Evolutionary conservation across 2,797 vertebrate genomes (phyloP).

Genomic region (Furcifer pardalis): DNA sequence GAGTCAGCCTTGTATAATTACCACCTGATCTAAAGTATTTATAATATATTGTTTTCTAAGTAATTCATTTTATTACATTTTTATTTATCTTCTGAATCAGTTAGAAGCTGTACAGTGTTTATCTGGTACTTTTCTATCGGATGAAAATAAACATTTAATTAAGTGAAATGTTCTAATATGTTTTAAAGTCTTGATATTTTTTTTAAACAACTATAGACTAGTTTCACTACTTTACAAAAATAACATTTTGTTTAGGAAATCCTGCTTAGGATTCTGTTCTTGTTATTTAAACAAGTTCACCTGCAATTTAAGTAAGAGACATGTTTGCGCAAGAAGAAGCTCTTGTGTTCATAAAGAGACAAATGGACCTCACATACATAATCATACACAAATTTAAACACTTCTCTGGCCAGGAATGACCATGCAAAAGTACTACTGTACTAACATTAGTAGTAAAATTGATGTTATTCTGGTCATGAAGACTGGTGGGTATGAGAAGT

Average conservation of each 20-base stretch:
- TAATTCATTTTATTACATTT: constrained; percentile 61
- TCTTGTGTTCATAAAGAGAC: not conserved
- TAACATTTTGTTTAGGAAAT: not conserved
- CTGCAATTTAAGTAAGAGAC: no score
- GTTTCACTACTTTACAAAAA: not conserved
- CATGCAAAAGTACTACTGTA: not conserved
- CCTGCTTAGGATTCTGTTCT: not conserved
- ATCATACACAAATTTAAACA: not conserved
- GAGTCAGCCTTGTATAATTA: constrained; percentile 51
- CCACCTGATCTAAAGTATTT: constrained; percentile 69
- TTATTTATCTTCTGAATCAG: constrained; percentile 69
- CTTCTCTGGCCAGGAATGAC: not conserved
- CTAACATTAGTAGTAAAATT: no score
- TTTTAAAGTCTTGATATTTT: not conserved
- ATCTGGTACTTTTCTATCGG: constrained; percentile 38
- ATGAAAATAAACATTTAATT: constrained; percentile 38
- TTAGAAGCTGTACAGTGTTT: constrained; percentile 35
- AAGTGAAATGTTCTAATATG: not conserved
- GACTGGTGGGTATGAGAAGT: not conserved
- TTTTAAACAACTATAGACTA: not conserved
- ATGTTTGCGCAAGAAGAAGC: not conserved
- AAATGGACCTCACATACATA: not conserved
- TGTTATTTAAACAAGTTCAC: not conserved
- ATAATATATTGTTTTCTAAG: constrained; percentile 64
- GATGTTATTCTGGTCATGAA: not conserved